A percentile compares a stretch with the other conserved stretches of the same genome.
Conservation (phyloP, 2,888 invertebrate genomes). For the Oscheius sp. region DNA sequence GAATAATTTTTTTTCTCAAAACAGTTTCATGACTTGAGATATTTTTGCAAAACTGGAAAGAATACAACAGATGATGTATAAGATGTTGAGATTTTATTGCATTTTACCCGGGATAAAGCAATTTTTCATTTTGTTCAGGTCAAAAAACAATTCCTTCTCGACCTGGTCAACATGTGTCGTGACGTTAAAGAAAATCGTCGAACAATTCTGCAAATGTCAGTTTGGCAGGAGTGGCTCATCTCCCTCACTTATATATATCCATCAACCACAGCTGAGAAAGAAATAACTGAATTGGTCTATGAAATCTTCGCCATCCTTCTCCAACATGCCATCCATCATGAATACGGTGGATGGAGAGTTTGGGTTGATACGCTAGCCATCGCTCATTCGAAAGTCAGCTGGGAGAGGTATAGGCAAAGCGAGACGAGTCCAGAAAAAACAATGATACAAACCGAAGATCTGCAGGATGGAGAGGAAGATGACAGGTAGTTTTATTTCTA, state of each 20-base stretch:
- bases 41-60: no score
- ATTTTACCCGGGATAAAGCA: no score
- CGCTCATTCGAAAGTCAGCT: conserved; percentile 97
- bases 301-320: conserved; percentile 94
- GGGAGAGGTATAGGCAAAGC: conserved; percentile 86
- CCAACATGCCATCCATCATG: conserved; percentile 98
- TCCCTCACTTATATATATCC: conserved; percentile 94
- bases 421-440: conserved; percentile 13
- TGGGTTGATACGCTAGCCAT: conserved; percentile 99
- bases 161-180: conserved; percentile 96
- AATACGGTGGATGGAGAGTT: conserved; percentile 99
- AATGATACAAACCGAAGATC: neutral
- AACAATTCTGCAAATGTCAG: conserved; percentile 98
- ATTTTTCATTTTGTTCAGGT: no score
- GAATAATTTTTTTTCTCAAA: no score
- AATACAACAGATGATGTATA: no score
- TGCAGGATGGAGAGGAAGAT: neutral
- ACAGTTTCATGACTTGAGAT: no score
- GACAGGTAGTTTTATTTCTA: neutral
- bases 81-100: no score
- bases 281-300: conserved; percentile 97
- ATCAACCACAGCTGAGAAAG: conserved; percentile 74
- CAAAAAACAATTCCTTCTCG: conserved; percentile 91
- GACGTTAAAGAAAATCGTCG: conserved; percentile 92
- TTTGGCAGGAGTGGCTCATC: conserved; percentile 98